Evolutionary conservation across 2,888 invertebrate genomes (phyloP).

Genomic region (Phaonia tiefii): DNA sequence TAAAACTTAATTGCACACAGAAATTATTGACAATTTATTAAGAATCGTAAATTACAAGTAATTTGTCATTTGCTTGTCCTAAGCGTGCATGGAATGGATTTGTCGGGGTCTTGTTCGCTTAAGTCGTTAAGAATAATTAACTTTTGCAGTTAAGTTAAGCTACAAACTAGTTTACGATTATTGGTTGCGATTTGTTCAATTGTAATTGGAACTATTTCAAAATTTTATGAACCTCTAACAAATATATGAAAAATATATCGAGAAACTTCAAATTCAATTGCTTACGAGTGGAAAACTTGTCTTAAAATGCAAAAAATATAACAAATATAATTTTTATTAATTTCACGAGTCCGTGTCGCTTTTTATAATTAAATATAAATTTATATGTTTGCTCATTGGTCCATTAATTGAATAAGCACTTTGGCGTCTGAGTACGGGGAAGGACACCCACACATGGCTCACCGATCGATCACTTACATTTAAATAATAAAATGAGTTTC

Average conservation of each 20-base stretch:
- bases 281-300: slow-evolving; percentile 55
- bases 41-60: slow-evolving; percentile 60
- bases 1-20: not conserved
- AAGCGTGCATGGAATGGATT: slow-evolving; percentile 5
- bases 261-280: slow-evolving; percentile 29
- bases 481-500: too few relatives aligned
- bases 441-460: slow-evolving; percentile 4
- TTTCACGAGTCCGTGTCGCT: slow-evolving; percentile 34
- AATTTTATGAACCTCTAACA: too few relatives aligned
- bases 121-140: slow-evolving; percentile 57
- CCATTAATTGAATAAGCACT: slow-evolving; percentile 39
- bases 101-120: not conserved
- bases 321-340: too few relatives aligned
- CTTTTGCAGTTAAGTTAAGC: not conserved
- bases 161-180: slow-evolving; percentile 6
- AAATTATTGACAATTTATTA: slow-evolving; percentile 57
- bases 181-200: slow-evolving; percentile 14
- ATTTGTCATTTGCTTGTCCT: slow-evolving; percentile 60
- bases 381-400: slow-evolving; percentile 40
- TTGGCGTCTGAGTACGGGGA: slow-evolving; percentile 21
- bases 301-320: slow-evolving; percentile 30
- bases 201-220: slow-evolving; percentile 48
- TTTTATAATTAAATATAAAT: slow-evolving; percentile 42
- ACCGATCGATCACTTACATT: too few relatives aligned
- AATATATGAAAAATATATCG: too few relatives aligned